Percentiles rank a stretch among this genome's conserved stretches.
These are phyloP conservation scores for Lasaia peninsularis DNA, from an alignment of 1,140 invertebrate species.

Conservation along the genomic window DNA sequence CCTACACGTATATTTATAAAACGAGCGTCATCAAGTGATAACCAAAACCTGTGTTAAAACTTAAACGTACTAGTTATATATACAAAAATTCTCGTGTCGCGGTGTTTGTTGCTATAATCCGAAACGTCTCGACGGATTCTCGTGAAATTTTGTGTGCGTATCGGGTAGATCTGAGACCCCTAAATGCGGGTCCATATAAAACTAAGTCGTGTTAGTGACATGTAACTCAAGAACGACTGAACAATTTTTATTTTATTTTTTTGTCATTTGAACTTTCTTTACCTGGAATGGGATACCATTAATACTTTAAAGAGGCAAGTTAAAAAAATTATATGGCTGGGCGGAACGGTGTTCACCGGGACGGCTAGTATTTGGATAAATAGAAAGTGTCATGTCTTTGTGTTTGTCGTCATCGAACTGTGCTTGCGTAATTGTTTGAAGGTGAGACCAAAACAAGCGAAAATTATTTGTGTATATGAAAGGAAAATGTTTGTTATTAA, in stretches of 20 bases:
- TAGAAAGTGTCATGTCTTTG: conserved; percentile 2
- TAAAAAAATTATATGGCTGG: no score
- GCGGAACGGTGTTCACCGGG: no score
- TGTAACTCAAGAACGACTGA: no score
- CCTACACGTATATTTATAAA: conserved; percentile 63
- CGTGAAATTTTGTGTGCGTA: no score
- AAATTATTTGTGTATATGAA: not conserved
- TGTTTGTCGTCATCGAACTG: not conserved
- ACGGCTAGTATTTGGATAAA: conserved; percentile 3
- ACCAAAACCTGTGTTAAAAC: not conserved
- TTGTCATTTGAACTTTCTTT: no score
- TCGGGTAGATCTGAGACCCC: no score
- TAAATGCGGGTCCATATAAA: no score
- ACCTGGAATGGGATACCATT: no score
- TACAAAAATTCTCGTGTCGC: not conserved
- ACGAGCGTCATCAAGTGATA: conserved; percentile 44
- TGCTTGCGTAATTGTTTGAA: conserved; percentile 1
- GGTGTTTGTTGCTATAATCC: not conserved
- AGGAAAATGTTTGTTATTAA: conserved; percentile 4
- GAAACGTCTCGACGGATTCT: no score
- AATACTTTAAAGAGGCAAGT: no score
- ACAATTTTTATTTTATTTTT: no score
- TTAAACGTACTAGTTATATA: not conserved
- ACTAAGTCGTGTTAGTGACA: no score
- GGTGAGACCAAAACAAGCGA: not conserved